Evolutionary conservation across 2,113 vertebrate species (phyloP).

Genomic region (Phrynocephalus versicolor): DNA sequence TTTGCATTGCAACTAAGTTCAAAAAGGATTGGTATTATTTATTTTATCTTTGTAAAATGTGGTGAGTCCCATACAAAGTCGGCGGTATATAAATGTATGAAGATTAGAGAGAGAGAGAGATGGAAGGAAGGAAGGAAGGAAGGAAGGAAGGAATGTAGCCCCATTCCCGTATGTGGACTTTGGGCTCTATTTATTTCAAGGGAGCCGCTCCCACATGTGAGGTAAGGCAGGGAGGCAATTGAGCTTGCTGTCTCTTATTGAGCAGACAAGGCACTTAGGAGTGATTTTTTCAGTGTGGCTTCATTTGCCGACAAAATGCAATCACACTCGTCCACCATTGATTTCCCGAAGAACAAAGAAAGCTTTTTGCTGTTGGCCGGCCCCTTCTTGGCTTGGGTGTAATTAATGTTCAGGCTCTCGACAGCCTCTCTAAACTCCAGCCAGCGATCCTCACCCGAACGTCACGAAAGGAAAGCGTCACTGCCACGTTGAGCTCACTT

Average conservation of each 20-base stretch:
- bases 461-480: not conserved
- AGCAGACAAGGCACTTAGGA: constrained; percentile 10
- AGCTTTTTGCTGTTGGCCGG: not conserved
- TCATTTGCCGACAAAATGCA: constrained; percentile 31
- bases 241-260: not conserved
- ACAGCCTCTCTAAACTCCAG: not conserved
- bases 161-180: no score
- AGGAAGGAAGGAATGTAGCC: no score
- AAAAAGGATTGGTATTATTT: no score
- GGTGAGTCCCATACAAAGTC: no score
- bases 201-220: not conserved
- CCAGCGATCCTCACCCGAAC: not conserved
- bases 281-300: constrained; percentile 39
- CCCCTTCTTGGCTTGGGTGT: constrained; percentile 13
- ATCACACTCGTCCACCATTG: constrained; percentile 32
- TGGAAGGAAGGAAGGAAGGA: no score
- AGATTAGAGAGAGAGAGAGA: no score
- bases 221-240: not conserved
- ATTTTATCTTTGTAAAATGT: no score
- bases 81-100: no score
- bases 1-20: no score
- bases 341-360: constrained; percentile 28
- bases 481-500: fast-evolving
- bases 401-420: not conserved
- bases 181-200: not conserved